These are phyloP conservation scores for Chaetodon auriga DNA, from an alignment of 2,113 vertebrate genomes.

Conservation along the genomic window DNA sequence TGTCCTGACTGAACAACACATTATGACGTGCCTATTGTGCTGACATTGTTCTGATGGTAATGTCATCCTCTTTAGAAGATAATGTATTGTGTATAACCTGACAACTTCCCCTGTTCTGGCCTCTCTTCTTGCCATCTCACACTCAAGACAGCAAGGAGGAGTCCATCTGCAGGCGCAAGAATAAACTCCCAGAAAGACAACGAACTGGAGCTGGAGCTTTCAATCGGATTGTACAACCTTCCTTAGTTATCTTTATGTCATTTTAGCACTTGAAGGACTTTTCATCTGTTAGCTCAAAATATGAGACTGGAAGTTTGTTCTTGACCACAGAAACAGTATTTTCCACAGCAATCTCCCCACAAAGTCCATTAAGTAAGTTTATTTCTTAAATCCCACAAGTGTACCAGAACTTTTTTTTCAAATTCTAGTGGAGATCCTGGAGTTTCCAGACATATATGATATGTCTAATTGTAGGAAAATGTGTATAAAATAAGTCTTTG, in stretches of 20 bases:
- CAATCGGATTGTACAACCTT: neutral
- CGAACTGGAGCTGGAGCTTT: neutral
- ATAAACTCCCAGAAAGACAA: too few species aligned
- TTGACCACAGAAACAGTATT: neutral
- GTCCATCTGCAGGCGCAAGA: too few species aligned
- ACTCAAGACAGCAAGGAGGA: too few species aligned
- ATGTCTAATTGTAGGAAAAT: neutral
- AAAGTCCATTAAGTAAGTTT: neutral
- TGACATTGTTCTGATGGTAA: too few species aligned
- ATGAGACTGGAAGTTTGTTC: neutral
- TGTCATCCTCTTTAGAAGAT: too few species aligned
- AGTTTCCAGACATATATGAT: neutral
- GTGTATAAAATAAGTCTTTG: neutral
- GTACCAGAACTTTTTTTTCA: neutral
- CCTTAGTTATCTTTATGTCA: too few species aligned
- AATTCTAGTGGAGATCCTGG: neutral
- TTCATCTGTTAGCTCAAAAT: neutral
- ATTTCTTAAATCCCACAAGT: neutral
- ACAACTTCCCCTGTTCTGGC: too few species aligned
- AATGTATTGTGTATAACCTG: too few species aligned
- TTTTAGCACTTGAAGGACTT: neutral
- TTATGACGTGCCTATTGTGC: too few species aligned
- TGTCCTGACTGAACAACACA: too few species aligned
- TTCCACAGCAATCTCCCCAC: neutral
- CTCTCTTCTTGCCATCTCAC: too few species aligned